Conservation (phyloP, 2,888 invertebrate genomes). For the Tipula helvola region DNA sequence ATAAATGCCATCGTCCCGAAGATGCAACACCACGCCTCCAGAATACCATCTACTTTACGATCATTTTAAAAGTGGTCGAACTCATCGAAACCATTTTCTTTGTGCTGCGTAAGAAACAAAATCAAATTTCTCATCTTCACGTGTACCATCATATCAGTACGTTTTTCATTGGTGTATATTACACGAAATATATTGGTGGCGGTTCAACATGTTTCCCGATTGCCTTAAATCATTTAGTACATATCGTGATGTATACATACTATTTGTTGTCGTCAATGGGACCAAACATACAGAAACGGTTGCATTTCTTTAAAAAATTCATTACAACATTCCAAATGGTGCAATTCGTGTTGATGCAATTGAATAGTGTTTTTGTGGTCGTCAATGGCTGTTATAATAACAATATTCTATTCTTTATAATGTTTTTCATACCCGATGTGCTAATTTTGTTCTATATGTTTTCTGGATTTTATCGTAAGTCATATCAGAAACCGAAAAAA, state of each 20-base stretch:
- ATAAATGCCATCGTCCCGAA: neutral
- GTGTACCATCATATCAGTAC: conserved; percentile 58
- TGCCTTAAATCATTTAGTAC: conserved; percentile 62
- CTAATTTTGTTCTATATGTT: neutral
- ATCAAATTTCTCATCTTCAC: conserved; percentile 73
- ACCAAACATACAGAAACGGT: conserved; percentile 28
- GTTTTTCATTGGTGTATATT: neutral
- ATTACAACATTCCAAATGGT: neutral
- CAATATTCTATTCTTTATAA: neutral
- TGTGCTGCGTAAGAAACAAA: conserved; percentile 65
- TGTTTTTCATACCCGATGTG: neutral
- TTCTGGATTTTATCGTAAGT: neutral
- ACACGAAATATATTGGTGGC: conserved; percentile 27
- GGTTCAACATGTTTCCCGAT: conserved; percentile 60
- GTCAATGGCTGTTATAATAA: neutral
- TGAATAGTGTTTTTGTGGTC: neutral
- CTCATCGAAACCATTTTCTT: conserved; percentile 46
- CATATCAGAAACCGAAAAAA: neutral
- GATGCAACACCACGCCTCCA: neutral
- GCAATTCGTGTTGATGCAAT: neutral
- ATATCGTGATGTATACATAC: conserved; percentile 72
- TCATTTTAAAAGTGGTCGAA: neutral
- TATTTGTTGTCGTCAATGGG: conserved; percentile 59
- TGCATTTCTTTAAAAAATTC: neutral
- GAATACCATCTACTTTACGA: neutral